These are phyloP conservation scores for Plusia festucae DNA, from an alignment of 2,888 invertebrate species.

Conservation along the genomic window DNA sequence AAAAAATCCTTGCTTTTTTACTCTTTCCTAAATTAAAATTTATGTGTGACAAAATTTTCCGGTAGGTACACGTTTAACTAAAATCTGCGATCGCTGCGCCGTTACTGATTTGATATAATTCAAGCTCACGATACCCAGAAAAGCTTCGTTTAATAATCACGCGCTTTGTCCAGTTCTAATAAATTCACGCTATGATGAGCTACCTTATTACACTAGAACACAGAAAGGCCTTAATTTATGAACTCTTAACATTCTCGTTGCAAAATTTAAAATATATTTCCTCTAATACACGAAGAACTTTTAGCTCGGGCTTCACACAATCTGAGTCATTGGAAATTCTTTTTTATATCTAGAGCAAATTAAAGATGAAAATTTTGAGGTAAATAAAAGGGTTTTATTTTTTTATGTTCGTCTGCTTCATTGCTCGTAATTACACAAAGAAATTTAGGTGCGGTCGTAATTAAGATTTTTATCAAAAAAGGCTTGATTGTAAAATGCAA, in stretches of 20 bases:
- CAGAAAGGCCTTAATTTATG: background rate
- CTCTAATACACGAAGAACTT: slow-evolving; percentile 66
- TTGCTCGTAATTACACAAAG: slow-evolving; percentile 56
- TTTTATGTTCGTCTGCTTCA: slow-evolving; percentile 39
- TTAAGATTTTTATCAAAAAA: slow-evolving; percentile 57
- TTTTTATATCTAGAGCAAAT: slow-evolving; percentile 34
- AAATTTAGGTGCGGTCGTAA: slow-evolving; percentile 53
- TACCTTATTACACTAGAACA: no score
- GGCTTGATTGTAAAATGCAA: slow-evolving; percentile 59
- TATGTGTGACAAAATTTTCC: no score
- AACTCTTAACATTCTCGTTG: background rate
- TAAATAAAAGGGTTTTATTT: slow-evolving; percentile 44
- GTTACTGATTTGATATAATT: no score
- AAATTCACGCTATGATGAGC: no score
- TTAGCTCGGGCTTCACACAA: slow-evolving; percentile 43
- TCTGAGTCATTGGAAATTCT: slow-evolving; percentile 31
- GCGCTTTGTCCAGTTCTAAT: no score
- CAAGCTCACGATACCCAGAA: no score
- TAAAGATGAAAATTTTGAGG: slow-evolving; percentile 43
- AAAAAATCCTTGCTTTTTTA: no score
- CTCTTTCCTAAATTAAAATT: no score
- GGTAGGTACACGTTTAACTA: no score
- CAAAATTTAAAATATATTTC: slow-evolving; percentile 66
- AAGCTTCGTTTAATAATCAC: no score
- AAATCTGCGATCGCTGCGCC: no score